A percentile compares a stretch with the other conserved stretches of the same genome.
phyloP scores from a whole-genome alignment of 2,113 vertebrate genomes.

The Callipepla californica region DNA sequence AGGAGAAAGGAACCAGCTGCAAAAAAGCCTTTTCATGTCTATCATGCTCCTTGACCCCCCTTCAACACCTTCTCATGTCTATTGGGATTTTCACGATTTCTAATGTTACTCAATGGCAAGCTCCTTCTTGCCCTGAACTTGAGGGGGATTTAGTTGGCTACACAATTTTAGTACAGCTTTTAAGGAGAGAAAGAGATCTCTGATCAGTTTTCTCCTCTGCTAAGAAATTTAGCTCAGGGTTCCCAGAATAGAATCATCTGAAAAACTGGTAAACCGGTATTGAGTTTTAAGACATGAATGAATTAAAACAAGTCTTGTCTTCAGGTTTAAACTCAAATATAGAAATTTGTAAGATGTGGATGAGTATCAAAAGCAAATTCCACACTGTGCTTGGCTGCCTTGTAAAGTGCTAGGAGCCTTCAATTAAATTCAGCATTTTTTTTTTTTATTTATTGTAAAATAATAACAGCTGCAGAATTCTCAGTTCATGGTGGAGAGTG shows the following conservation, averaged over 20 bases:
- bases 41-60: conserved; percentile 71
- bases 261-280: neutral
- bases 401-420: neutral
- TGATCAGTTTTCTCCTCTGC: neutral
- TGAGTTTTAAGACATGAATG: neutral
- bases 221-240: neutral
- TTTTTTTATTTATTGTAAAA: neutral
- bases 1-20: conserved; percentile 78
- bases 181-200: conserved; percentile 39
- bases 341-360: neutral
- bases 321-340: conserved; percentile 8
- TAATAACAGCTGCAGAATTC: neutral
- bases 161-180: neutral
- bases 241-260: neutral
- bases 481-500: neutral
- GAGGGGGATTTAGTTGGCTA: neutral
- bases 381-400: neutral
- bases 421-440: neutral
- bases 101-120: conserved; percentile 65
- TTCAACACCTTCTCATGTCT: conserved; percentile 79
- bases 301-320: neutral
- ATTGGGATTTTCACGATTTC: conserved; percentile 70
- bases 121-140: conserved; percentile 28
- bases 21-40: conserved; percentile 77
- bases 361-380: neutral